Conservation (phyloP, 2,113 vertebrate species). For the Alligator sinensis region DNA sequence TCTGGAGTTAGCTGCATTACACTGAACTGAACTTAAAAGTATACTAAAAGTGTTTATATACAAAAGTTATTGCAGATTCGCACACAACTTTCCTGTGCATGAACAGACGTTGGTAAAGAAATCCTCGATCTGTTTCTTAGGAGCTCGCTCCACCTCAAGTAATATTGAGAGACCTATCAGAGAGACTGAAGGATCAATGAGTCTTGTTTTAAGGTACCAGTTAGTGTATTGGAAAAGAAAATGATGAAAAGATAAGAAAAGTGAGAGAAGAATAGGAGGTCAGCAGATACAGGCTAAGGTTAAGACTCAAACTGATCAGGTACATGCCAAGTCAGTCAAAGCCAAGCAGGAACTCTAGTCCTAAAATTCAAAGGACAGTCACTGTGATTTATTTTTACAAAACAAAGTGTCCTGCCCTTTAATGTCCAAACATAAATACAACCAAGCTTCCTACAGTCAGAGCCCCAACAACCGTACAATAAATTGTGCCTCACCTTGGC, state of each 20-base stretch:
- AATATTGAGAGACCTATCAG: accelerated
- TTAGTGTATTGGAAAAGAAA: not conserved
- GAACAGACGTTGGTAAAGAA: not conserved
- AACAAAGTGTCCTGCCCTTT: not conserved
- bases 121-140: accelerated
- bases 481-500: not conserved
- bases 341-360: not conserved
- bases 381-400: not conserved
- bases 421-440: constrained; percentile 6
- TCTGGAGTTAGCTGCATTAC: not conserved
- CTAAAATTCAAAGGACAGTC: not conserved
- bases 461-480: not conserved
- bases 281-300: not conserved
- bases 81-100: accelerated
- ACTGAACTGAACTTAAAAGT: not conserved
- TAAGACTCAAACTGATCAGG: not conserved
- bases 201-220: not conserved
- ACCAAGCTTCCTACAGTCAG: not conserved
- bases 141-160: accelerated
- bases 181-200: not conserved
- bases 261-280: accelerated
- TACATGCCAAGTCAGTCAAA: not conserved
- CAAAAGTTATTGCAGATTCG: not conserved
- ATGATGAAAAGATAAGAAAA: not conserved
- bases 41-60: not conserved